A percentile compares a stretch with the other conserved stretches of the same genome.
Evolutionary conservation across 2,113 vertebrate species (phyloP).

Genomic region (Poeciliopsis retropinna): DNA sequence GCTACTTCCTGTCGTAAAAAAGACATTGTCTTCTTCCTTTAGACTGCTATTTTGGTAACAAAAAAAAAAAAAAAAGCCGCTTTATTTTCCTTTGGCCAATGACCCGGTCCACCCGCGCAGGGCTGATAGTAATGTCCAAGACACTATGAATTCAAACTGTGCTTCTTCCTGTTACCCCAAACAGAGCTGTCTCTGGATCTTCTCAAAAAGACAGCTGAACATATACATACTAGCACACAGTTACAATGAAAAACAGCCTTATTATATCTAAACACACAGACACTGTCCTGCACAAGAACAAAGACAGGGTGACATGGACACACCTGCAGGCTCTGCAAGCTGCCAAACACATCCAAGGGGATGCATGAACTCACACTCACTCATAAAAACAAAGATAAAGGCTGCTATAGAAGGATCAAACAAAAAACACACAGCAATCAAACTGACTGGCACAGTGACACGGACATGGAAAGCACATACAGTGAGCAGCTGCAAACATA

Average conservation of each 20-base stretch:
- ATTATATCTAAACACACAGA: slow-evolving; percentile 51
- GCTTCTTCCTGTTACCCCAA: slow-evolving; percentile 57
- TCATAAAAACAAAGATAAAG: slow-evolving; percentile 13
- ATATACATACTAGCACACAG: slow-evolving; percentile 42
- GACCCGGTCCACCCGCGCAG: slow-evolving; percentile 26
- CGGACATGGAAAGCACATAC: slow-evolving; percentile 59
- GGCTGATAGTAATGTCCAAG: slow-evolving; percentile 38
- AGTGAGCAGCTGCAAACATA: slow-evolving; percentile 58
- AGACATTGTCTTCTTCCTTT: slow-evolving; percentile 43
- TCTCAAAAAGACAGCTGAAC: slow-evolving; percentile 45
- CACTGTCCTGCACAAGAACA: slow-evolving; percentile 12
- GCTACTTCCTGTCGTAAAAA: slow-evolving; percentile 32
- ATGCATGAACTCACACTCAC: slow-evolving; percentile 12
- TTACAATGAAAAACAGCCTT: slow-evolving; percentile 37
- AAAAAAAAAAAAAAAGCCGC: slow-evolving; percentile 1
- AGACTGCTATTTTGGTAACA: slow-evolving; percentile 8
- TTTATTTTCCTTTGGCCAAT: slow-evolving; percentile 48
- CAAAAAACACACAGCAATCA: slow-evolving; percentile 56
- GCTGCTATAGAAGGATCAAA: slow-evolving; percentile 46
- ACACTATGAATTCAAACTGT: slow-evolving; percentile 18
- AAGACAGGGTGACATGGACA: not conserved
- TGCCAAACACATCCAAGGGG: slow-evolving; percentile 12
- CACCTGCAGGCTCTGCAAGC: slow-evolving; percentile 31
- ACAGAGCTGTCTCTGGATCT: slow-evolving; percentile 55
- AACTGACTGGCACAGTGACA: slow-evolving; percentile 54